These are phyloP conservation scores for Lethrus apterus DNA, from an alignment of 1,140 invertebrate species.

Conservation along the genomic window DNA sequence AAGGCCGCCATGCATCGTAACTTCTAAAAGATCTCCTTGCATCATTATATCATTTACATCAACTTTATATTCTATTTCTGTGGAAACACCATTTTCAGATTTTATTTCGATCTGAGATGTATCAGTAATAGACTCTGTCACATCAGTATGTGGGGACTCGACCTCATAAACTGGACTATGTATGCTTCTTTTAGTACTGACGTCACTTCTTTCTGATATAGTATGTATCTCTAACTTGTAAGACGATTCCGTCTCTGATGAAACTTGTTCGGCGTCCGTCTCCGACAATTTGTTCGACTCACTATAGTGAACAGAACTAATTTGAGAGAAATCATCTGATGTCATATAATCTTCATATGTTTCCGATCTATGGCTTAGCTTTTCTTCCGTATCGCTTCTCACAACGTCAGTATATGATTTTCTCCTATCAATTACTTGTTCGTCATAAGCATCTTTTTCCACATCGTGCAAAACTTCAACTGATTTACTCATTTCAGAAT, in stretches of 20 bases:
- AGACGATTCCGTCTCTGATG: slow-evolving; percentile 34
- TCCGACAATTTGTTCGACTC: slow-evolving; percentile 27
- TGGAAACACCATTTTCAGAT: slow-evolving; percentile 1
- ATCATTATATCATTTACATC: slow-evolving; percentile 33
- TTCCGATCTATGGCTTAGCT: too few species aligned
- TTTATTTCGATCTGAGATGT: slow-evolving; percentile 7
- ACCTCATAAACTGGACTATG: slow-evolving; percentile 15
- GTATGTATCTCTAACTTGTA: slow-evolving; percentile 18
- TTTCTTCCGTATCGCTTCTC: background rate
- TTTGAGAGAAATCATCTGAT: slow-evolving; percentile 15
- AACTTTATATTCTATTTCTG: too few species aligned
- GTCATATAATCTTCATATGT: slow-evolving; percentile 8
- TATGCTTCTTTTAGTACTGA: slow-evolving; percentile 1
- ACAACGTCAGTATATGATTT: background rate
- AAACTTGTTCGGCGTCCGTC: slow-evolving; percentile 32
- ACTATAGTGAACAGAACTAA: slow-evolving; percentile 13
- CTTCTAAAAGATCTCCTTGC: slow-evolving; percentile 40
- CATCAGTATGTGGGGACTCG: slow-evolving; percentile 21
- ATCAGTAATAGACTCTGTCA: slow-evolving; percentile 22
- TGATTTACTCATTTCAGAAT: too few species aligned
- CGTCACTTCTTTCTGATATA: slow-evolving; percentile 17
- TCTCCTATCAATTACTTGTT: too few species aligned
- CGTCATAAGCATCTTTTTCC: background rate
- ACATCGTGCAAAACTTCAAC: too few species aligned
- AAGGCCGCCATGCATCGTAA: slow-evolving; percentile 33